Conservation (phyloP, 2,113 vertebrate species). For the Passer montanus region DNA sequence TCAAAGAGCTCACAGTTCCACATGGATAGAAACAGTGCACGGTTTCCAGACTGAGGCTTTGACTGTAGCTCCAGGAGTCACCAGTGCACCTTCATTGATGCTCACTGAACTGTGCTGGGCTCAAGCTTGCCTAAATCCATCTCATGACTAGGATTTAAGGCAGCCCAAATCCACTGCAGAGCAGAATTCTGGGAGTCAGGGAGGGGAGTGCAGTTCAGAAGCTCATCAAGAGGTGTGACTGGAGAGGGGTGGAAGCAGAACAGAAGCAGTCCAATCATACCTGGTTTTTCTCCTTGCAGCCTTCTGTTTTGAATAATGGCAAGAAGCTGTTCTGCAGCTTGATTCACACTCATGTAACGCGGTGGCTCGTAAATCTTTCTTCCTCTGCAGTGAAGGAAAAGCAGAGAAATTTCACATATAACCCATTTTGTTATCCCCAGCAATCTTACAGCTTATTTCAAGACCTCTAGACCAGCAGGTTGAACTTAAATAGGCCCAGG, state of each 20-base stretch:
- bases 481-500: neutral
- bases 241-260: neutral
- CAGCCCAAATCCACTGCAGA: neutral
- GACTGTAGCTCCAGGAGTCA: neutral
- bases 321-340: slow-evolving; percentile 90
- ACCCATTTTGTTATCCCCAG: neutral
- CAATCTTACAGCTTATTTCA: neutral
- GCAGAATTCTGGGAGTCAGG: neutral
- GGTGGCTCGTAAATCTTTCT: slow-evolving; percentile 92
- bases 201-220: neutral
- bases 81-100: neutral
- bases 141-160: neutral
- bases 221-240: neutral
- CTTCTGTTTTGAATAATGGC: slow-evolving; percentile 83
- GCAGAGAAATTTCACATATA: neutral
- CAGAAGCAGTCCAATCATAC: slow-evolving; percentile 46
- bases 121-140: neutral
- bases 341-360: slow-evolving; percentile 88
- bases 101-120: neutral
- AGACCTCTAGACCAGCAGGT: neutral
- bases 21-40: neutral
- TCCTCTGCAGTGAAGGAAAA: slow-evolving; percentile 77
- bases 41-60: neutral
- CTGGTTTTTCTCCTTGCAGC: slow-evolving; percentile 79
- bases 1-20: neutral